These are phyloP conservation scores for Coelinius sp. DNA, from an alignment of 2,888 invertebrate species.

Conservation along the genomic window DNA sequence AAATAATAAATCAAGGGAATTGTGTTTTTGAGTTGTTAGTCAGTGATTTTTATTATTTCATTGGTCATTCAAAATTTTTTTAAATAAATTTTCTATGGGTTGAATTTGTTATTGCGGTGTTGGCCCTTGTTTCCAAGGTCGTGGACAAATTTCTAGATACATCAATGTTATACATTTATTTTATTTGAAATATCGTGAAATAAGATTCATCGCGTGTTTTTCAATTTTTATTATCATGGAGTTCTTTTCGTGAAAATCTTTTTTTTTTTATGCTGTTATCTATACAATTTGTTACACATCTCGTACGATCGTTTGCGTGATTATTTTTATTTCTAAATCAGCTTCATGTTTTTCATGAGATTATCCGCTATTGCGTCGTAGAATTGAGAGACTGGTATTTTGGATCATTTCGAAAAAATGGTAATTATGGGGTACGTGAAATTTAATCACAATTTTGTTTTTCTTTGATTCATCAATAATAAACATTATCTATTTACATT, in stretches of 20 bases:
- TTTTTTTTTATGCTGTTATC: neutral
- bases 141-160: neutral
- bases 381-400: neutral
- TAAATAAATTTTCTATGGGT: too few species aligned
- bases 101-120: neutral
- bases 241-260: too few species aligned
- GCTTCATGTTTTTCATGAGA: neutral
- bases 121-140: neutral
- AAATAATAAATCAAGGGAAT: neutral
- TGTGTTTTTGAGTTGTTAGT: too few species aligned
- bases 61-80: too few species aligned
- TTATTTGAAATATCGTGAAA: too few species aligned
- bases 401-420: neutral
- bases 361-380: neutral
- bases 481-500: too few species aligned
- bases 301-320: too few species aligned
- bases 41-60: too few species aligned
- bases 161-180: neutral
- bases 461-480: neutral
- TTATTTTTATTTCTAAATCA: too few species aligned
- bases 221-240: neutral
- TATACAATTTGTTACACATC: neutral
- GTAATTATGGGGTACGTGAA: neutral
- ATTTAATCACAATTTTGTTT: neutral
- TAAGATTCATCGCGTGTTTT: neutral